These are phyloP conservation scores for Tenualosa thibaudeaui DNA, from an alignment of 2,797 vertebrate genomes.

Conservation along the genomic window DNA sequence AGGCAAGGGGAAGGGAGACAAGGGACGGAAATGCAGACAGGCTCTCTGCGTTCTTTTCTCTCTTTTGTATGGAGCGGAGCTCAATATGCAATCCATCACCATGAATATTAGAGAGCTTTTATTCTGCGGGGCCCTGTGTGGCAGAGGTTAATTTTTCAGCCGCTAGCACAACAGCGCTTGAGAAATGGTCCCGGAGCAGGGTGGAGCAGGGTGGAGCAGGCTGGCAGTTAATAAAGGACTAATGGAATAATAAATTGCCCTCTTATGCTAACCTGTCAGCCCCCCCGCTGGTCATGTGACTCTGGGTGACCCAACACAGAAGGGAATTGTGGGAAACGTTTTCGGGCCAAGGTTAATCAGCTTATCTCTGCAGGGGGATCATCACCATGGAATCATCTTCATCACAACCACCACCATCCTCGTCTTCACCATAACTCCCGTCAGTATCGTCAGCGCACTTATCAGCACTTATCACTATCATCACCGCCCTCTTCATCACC, in stretches of 20 bases:
- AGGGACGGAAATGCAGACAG: not conserved
- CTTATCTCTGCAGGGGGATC: not conserved
- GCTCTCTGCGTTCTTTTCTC: not conserved
- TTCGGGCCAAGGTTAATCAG: constrained; percentile 7
- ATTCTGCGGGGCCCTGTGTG: not conserved
- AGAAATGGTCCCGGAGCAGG: not conserved
- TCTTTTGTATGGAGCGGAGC: not conserved
- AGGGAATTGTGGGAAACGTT: not conserved
- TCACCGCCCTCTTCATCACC: not conserved
- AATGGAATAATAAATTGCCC: constrained; percentile 6
- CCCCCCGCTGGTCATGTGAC: not conserved
- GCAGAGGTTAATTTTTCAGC: constrained; percentile 11
- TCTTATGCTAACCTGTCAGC: not conserved
- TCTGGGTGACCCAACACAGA: not conserved
- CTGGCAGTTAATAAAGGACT: not conserved
- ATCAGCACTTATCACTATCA: not conserved
- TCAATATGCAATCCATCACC: constrained; percentile 20
- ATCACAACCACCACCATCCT: not conserved
- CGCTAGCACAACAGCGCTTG: not conserved
- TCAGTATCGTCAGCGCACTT: not conserved
- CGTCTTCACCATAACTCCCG: not conserved
- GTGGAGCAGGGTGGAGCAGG: not conserved
- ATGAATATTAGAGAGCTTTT: not conserved
- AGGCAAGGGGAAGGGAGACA: not conserved
- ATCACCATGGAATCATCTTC: not conserved